Evolutionary conservation across 2,888 invertebrate genomes (phyloP), one percentile per base, ranked within the genome.

Genomic region (Parnassius apollo): DNA sequence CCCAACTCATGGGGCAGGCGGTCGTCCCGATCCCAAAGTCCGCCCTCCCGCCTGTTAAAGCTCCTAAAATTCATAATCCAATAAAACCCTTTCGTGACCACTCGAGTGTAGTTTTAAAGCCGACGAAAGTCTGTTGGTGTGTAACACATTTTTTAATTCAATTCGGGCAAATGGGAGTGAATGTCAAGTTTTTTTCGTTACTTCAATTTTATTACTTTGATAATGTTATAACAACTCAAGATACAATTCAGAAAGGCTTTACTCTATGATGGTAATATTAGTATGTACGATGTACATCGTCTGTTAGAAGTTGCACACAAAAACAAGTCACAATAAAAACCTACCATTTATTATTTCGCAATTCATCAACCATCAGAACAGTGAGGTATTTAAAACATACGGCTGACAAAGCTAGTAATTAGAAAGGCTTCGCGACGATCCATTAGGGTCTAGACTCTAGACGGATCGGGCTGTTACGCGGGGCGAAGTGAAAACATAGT

Each of bases 21-120:
- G 78, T 73, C 79, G 68, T 76, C 69, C 77, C 77, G 75, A 75
- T 76, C 69, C 77, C 77, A 74, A 75, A 77, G 75, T 72, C 75
- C 79, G 75, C 81, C 84, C 85, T 80, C 79, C 76, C 75, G 78
- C 78, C 81, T 78, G 81, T 85, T 86, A 82, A 83, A 88, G 83
- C 80, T 81, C 80, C 78, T 79, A 83, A 87, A 86, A 84, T 84
- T 80, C 79, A 81, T 88, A 88, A 90, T 89, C 88, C 86, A 81
- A 88, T 88, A 77, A 87, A 80, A 76, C 80, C 75, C 77, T 76
- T 76, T 72, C 75, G 73, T 77, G 81, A 76, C 76, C 80, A 78
- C 69, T 77, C 74, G 71, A 77, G 78, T 78, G 79, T 73, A 69
- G 78, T 81, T 77, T 77, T 67, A 59, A 61, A 68, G 67, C 67